A percentile compares a stretch with the other conserved stretches of the same genome.
Evolutionary conservation across 1,140 invertebrate species (phyloP).

Genomic region (Aphelinus certus): DNA sequence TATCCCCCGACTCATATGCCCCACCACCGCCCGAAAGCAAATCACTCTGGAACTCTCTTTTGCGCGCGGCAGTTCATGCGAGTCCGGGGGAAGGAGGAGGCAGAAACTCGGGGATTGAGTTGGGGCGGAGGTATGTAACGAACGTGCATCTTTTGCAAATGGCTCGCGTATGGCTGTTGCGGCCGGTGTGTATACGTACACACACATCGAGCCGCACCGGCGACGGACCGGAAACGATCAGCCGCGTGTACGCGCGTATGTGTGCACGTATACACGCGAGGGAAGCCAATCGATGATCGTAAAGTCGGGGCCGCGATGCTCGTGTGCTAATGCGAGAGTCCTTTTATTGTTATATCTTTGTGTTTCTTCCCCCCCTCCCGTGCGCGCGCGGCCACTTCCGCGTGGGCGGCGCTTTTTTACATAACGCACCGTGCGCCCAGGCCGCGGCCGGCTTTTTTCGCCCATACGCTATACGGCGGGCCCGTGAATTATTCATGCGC

Average conservation of each 20-base stretch:
- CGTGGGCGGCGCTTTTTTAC: conserved; percentile 29
- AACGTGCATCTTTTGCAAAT: conserved; percentile 41
- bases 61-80: too few species aligned
- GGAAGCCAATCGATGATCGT: conserved; percentile 45
- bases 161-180: background rate
- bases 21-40: too few species aligned
- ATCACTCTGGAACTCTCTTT: too few species aligned
- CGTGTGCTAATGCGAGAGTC: conserved; percentile 17
- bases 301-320: conserved; percentile 24
- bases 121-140: conserved; percentile 20
- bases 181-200: background rate
- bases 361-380: background rate
- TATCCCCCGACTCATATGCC: too few species aligned
- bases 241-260: conserved; percentile 30
- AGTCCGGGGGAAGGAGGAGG: background rate
- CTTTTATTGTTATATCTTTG: conserved; percentile 2
- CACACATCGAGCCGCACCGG: background rate
- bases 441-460: conserved; percentile 4
- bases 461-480: conserved; percentile 1
- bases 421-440: conserved; percentile 8
- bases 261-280: conserved; percentile 30
- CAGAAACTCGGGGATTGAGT: background rate
- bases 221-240: conserved; percentile 30
- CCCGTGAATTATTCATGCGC: conserved; percentile 33
- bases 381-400: background rate